phyloP scores from a whole-genome alignment of 1,140 invertebrate genomes.

The Triops longicaudatus region DNA sequence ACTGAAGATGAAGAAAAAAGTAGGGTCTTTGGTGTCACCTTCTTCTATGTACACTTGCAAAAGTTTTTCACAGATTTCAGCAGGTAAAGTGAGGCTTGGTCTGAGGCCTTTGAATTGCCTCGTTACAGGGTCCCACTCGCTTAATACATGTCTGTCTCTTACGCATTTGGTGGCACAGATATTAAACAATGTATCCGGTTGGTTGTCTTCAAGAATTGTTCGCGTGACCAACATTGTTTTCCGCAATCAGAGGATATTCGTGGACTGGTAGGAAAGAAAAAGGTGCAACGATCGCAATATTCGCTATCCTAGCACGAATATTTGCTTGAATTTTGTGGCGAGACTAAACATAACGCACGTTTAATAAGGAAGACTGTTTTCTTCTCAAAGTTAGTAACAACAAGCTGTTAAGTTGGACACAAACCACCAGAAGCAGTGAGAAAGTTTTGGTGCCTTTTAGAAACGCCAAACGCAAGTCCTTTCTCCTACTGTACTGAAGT shows the following conservation, averaged over 20 bases:
- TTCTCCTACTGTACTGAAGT: too few species aligned
- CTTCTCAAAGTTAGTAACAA: too few species aligned
- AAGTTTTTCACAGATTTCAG: conserved; percentile 61
- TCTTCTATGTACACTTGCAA: conserved; percentile 42
- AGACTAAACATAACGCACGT: too few species aligned
- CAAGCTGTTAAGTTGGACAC: too few species aligned
- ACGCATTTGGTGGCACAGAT: neutral
- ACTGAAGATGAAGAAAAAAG: conserved; percentile 60
- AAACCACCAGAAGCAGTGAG: too few species aligned
- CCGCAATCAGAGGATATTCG: neutral
- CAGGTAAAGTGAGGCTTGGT: conserved; percentile 51
- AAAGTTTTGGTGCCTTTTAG: too few species aligned
- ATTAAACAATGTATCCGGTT: neutral
- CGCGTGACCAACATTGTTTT: neutral
- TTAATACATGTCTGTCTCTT: neutral
- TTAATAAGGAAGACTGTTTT: too few species aligned
- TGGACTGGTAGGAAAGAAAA: too few species aligned
- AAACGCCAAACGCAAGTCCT: too few species aligned
- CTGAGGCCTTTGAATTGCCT: conserved; percentile 35
- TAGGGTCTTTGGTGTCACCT: conserved; percentile 47
- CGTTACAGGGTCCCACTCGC: neutral
- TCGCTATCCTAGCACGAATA: too few species aligned
- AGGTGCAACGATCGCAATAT: too few species aligned
- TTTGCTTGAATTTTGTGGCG: too few species aligned
- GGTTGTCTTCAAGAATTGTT: neutral